Percentiles rank a stretch among this genome's conserved stretches.
These are phyloP conservation scores for Temnopleurus reevesii DNA, from an alignment of 53 echinoderm and acorn worm genomes.

Conservation along the genomic window DNA sequence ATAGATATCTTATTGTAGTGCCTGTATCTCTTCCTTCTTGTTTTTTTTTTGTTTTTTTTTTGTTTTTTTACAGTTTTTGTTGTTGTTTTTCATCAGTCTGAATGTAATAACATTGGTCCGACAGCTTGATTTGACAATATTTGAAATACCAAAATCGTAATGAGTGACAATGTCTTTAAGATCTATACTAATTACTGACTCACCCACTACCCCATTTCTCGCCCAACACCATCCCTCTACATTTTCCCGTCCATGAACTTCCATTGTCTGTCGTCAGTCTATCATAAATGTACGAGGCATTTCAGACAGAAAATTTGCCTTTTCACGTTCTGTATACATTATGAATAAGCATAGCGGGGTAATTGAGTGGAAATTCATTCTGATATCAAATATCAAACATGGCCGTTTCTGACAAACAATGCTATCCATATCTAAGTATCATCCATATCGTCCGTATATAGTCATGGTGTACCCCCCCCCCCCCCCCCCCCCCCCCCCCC, in stretches of 20 bases:
- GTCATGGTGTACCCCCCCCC: background rate
- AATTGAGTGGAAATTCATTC: slow-evolving; percentile 21
- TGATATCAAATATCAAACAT: slow-evolving; percentile 23
- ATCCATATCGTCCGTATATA: background rate
- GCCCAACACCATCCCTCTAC: background rate
- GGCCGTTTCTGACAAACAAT: background rate
- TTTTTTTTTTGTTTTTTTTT: too few relatives aligned
- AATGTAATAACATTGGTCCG: too few relatives aligned
- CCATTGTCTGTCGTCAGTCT: background rate
- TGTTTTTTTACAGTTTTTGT: too few relatives aligned
- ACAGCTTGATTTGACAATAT: too few relatives aligned
- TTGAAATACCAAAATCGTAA: too few relatives aligned
- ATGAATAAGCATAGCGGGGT: slow-evolving; percentile 11
- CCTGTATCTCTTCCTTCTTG: too few relatives aligned
- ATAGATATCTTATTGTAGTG: too few relatives aligned
- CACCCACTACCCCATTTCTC: background rate
- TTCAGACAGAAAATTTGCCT: background rate
- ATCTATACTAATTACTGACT: background rate
- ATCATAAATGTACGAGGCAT: slow-evolving; percentile 1
- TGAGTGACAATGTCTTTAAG: background rate
- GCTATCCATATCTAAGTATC: background rate
- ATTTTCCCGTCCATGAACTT: background rate
- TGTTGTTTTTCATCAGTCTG: too few relatives aligned
- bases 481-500: too few relatives aligned
- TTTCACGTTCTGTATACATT: background rate